Percentiles rank a stretch among this genome's conserved stretches.
These are phyloP conservation scores for Trichechus manatus DNA, from an alignment of 2,113 vertebrate genomes.

Conservation along the genomic window DNA sequence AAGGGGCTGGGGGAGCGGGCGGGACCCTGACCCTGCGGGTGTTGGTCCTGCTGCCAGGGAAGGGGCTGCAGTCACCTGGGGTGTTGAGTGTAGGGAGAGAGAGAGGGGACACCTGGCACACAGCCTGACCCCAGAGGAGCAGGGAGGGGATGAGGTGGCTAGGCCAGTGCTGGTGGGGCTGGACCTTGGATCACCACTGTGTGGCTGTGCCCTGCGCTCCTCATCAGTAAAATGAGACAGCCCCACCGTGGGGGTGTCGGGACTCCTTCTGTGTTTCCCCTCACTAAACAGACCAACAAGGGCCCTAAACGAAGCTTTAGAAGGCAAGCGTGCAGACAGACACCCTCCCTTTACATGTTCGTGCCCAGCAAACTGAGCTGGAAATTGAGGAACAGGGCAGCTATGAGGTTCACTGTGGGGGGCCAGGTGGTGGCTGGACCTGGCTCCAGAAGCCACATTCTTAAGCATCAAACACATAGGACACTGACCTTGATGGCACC, in stretches of 20 bases:
- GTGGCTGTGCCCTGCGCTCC: background rate
- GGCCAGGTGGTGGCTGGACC: too few relatives aligned
- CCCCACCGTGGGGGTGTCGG: background rate
- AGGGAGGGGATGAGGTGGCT: background rate
- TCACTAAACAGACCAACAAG: background rate
- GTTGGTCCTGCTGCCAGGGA: background rate
- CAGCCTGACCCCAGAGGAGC: background rate
- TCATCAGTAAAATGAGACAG: background rate
- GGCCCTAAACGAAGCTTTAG: background rate
- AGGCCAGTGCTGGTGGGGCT: background rate
- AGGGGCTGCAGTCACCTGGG: background rate
- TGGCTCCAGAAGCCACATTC: too few relatives aligned
- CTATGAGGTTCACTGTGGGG: too few relatives aligned
- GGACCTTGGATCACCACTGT: background rate
- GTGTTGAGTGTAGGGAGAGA: background rate
- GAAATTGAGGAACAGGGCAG: background rate
- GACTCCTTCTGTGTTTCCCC: background rate
- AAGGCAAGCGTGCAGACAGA: background rate
- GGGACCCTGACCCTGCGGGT: background rate
- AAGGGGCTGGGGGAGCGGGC: background rate
- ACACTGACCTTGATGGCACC: too few relatives aligned
- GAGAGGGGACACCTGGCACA: too few relatives aligned
- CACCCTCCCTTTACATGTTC: background rate
- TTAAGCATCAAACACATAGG: too few relatives aligned
- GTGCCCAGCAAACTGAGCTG: rapidly evolving